These are phyloP conservation scores for Lottia gigantea DNA, from an alignment of 2,888 invertebrate genomes.

Conservation along the genomic window DNA sequence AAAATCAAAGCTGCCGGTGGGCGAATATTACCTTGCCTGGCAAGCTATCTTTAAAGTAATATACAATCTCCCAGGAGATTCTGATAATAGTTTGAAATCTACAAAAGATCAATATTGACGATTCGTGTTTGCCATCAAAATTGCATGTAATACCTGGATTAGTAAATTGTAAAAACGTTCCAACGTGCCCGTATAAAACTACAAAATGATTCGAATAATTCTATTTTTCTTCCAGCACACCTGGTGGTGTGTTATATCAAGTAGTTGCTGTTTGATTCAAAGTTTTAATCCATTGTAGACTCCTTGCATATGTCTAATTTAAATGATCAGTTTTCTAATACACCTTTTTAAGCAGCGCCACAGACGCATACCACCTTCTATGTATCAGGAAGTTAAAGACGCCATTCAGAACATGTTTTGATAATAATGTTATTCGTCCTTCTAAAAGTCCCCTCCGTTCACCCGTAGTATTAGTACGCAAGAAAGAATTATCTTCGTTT, in stretches of 20 bases:
- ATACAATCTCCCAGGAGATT: too few relatives aligned
- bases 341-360: slow-evolving; percentile 31
- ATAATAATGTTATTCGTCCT: slow-evolving; percentile 20
- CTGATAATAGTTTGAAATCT: background rate
- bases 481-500: slow-evolving; percentile 29
- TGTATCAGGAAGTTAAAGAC: slow-evolving; percentile 28
- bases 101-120: background rate
- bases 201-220: background rate
- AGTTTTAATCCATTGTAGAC: too few relatives aligned
- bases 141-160: background rate
- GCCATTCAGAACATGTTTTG: slow-evolving; percentile 27
- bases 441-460: slow-evolving; percentile 23
- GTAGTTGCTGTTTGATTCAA: too few relatives aligned
- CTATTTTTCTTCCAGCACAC: background rate
- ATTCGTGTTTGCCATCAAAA: background rate
- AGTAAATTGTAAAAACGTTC: background rate
- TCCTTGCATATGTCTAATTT: too few relatives aligned
- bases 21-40: too few relatives aligned
- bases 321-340: background rate
- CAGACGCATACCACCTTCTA: slow-evolving; percentile 27
- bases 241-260: background rate
- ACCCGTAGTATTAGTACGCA: slow-evolving; percentile 30
- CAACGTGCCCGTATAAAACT: background rate
- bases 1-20: too few relatives aligned
- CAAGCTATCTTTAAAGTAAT: too few relatives aligned